Percentiles rank a stretch among this genome's conserved stretches.
Evolutionary conservation across 1,140 invertebrate genomes (phyloP).

Genomic region (Diuraphis noxia): DNA sequence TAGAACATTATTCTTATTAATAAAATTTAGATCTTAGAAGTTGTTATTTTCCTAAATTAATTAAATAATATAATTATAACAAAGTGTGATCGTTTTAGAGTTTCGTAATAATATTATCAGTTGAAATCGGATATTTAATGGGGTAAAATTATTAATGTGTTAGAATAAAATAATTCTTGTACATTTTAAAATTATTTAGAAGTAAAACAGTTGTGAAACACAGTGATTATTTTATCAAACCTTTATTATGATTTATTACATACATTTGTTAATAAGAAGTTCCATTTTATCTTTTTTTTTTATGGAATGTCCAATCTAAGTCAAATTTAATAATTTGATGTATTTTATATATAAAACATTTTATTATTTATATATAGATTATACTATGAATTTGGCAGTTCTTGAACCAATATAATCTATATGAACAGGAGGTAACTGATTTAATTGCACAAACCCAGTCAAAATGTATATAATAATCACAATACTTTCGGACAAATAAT

Average conservation of each 20-base stretch:
- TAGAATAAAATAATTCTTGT: not conserved
- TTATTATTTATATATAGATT: not conserved
- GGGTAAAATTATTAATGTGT: not conserved
- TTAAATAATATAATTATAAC: conserved; percentile 18
- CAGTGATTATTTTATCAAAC: conserved; percentile 22
- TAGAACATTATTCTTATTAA: conserved; percentile 6
- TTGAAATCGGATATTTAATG: not conserved
- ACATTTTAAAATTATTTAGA: not conserved
- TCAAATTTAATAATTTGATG: not conserved
- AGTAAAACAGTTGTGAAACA: conserved; percentile 27
- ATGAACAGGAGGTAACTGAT: conserved; percentile 41
- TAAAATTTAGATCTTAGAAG: conserved; percentile 19
- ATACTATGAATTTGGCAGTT: conserved; percentile 10
- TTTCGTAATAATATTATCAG: not conserved
- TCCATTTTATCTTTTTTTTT: not conserved
- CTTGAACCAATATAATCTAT: not conserved
- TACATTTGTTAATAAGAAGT: conserved; percentile 7
- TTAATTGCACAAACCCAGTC: conserved; percentile 48
- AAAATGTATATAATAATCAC: conserved; percentile 44
- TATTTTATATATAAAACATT: not conserved
- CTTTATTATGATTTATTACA: conserved; percentile 27
- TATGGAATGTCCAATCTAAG: not conserved
- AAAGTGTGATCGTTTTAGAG: not conserved
- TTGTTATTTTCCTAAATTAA: conserved; percentile 5
- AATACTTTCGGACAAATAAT: conserved; percentile 26